Evolutionary conservation across 1,140 invertebrate species (phyloP), one percentile per base, ranked within the genome.

Genomic region (Drosophila biarmipes): DNA sequence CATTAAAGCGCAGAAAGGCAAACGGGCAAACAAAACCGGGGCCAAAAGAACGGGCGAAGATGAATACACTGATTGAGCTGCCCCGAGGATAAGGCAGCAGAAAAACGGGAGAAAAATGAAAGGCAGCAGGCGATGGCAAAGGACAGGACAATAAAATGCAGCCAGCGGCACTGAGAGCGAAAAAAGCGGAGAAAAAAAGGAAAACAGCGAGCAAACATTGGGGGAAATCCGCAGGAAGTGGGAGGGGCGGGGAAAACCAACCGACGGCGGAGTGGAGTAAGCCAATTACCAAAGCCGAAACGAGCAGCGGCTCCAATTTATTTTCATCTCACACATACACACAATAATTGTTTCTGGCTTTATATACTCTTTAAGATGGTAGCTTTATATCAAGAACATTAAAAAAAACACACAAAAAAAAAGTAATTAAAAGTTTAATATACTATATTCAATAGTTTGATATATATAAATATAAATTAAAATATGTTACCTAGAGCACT

Each of bases 81-180:
- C 45, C 72, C 59, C 46, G 61, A 64, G 46, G 72, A 24, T 73
- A 48, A 55, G 31, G 37, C 66, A 38, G 10, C 48, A 21, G 37
- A 29, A 31, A 29, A 11, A n/a, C n/a, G 21, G 31, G 40, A 42
- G 43, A 31, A 31, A 54, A 51, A 38, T 35, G 57, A 73, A 21
- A 27, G 31, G 31, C 29, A 37, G 15, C 3, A 43, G 40, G 45
- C 63, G 31, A 52, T 71, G 56, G 34, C 67, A 62, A 72, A 62
- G 35, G 57, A 73, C 57, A 43, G 52, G 58, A 86, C 80, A 85
- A 86, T 84, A 80, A 84, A 84, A 77, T 73, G 76, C 80, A 84
- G 80, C 81, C 81, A 75, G 34, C 43, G 71, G 76, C 80, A 56
- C 24, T 63, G 21, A 15, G 10, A 46, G 35, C 11, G 24, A 48